phyloP scores from a whole-genome alignment of 1,140 invertebrate species.

The Caerostris darwini region DNA sequence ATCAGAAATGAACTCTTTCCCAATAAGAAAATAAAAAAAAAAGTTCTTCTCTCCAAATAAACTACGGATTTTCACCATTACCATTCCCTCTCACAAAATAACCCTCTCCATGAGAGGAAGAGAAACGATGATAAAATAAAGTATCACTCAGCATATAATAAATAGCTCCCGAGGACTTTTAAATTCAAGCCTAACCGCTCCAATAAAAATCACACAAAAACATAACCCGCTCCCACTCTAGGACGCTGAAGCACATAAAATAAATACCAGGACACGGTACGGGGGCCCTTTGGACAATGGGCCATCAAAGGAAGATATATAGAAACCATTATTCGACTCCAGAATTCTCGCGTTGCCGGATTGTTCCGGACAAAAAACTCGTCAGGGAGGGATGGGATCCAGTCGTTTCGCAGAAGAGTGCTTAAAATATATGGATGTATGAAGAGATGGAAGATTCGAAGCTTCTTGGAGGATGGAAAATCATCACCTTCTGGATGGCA shows the following conservation, averaged over 20 bases:
- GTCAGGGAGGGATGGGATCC: conserved; percentile 20
- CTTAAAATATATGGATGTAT: conserved; percentile 71
- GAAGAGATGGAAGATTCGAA: background rate
- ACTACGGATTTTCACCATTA: background rate
- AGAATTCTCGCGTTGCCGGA: conserved; percentile 61
- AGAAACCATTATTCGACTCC: conserved; percentile 69
- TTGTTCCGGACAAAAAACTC: conserved; percentile 55
- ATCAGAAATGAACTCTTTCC: background rate
- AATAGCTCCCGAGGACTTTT: conserved; percentile 54
- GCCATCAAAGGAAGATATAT: conserved; percentile 64
- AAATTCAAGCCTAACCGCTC: conserved; percentile 45
- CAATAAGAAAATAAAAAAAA: background rate
- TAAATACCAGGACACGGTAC: conserved; percentile 50
- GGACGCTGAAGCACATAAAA: conserved; percentile 46
- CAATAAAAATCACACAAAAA: conserved; percentile 66
- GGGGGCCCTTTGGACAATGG: conserved; percentile 55
- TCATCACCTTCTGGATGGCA: conserved; percentile 67
- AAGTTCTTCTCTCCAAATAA: background rate
- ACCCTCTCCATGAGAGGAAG: background rate
- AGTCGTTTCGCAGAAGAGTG: conserved; percentile 39
- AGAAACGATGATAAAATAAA: conserved; percentile 37
- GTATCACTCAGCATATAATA: conserved; percentile 50
- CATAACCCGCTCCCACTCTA: conserved; percentile 37
- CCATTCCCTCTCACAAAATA: background rate
- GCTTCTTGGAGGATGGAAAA: conserved; percentile 22